Evolutionary conservation across 2,888 invertebrate genomes (phyloP).

Genomic region (Conomelus anceps): DNA sequence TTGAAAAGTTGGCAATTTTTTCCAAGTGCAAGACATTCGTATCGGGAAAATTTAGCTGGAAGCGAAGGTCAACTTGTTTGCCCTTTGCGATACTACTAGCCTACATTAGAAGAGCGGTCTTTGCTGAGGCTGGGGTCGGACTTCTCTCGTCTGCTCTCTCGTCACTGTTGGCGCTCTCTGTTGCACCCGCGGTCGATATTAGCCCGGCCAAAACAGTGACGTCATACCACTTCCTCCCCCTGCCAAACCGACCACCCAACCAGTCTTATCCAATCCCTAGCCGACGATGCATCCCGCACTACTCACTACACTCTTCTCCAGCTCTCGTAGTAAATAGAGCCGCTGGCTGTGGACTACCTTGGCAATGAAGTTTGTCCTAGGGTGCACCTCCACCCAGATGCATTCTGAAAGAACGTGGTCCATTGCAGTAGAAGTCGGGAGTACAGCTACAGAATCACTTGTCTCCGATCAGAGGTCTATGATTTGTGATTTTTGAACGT

Average conservation of each 20-base stretch:
- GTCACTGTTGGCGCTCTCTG: neutral
- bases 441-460: no score
- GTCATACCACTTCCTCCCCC: neutral
- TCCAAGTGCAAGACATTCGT: neutral
- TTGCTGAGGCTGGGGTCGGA: neutral
- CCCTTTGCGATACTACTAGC: neutral
- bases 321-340: neutral
- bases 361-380: neutral
- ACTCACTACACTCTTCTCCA: neutral
- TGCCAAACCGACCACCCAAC: no score
- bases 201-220: slow-evolving; percentile 11
- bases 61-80: neutral
- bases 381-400: neutral
- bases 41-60: neutral
- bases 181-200: slow-evolving; percentile 9
- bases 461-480: no score
- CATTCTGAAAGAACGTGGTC: neutral
- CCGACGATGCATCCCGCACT: neutral
- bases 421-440: neutral
- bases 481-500: no score
- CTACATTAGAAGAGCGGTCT: neutral
- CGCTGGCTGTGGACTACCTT: neutral
- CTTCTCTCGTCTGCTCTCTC: neutral
- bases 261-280: no score
- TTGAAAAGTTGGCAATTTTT: neutral